Percentiles rank a stretch among this genome's conserved stretches.
phyloP scores from a whole-genome alignment of 92 coral and sea anemone species.

The Epizoanthus stellaris region DNA sequence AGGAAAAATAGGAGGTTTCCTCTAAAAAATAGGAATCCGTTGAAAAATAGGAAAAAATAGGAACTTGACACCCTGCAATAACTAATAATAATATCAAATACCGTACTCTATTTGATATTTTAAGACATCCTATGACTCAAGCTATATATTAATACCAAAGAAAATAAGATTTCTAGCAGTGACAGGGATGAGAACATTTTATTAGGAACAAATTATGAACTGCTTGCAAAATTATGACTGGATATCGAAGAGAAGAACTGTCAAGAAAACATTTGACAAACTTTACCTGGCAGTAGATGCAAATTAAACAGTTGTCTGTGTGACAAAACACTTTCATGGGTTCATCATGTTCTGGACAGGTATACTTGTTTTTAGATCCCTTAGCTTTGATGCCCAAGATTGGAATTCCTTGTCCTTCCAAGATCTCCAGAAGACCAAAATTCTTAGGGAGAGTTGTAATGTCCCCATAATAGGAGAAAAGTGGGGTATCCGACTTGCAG shows the following conservation, averaged over 20 bases:
- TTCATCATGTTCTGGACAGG: slow-evolving; percentile 91
- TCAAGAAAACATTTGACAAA: background rate
- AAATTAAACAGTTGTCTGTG: slow-evolving; percentile 84
- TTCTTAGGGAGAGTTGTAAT: slow-evolving; percentile 80
- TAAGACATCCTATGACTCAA: no score
- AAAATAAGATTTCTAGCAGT: no score
- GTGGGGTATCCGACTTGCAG: slow-evolving; percentile 80
- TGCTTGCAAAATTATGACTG: background rate
- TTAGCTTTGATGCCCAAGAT: background rate
- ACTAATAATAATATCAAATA: background rate
- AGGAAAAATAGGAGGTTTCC: no score
- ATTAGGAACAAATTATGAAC: no score
- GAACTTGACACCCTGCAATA: no score
- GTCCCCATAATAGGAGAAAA: slow-evolving; percentile 60
- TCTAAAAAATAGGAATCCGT: no score
- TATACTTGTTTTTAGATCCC: slow-evolving; percentile 65
- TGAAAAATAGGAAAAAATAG: no score
- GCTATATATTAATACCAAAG: no score
- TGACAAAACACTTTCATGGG: slow-evolving; percentile 88
- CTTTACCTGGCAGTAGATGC: slow-evolving; percentile 93
- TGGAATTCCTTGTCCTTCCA: slow-evolving; percentile 63
- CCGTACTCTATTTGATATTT: background rate
- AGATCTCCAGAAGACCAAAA: slow-evolving; percentile 87
- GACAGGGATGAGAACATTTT: no score
- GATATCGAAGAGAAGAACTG: background rate